Evolutionary conservation across 92 coral and sea anemone genomes (phyloP).

Genomic region (Desmophyllum pertusum): DNA sequence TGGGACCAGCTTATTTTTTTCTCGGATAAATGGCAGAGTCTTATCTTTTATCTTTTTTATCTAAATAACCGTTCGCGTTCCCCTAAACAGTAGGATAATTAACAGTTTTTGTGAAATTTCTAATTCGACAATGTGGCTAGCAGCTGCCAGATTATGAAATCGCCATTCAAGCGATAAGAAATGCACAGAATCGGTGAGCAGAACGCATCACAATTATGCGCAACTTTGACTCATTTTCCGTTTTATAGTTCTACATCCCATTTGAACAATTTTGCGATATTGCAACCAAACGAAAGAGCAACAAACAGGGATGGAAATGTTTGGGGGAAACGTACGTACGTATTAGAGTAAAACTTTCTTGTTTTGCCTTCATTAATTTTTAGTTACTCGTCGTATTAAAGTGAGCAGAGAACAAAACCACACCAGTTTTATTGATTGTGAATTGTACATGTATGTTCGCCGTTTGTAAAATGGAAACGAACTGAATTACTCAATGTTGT

Average conservation of each 20-base stretch:
- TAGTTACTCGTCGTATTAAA: background rate
- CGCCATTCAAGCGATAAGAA: constrained; percentile 34
- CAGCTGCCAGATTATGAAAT: constrained; percentile 33
- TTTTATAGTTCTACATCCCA: background rate
- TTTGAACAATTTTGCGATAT: constrained; percentile 3
- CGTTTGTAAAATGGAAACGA: background rate
- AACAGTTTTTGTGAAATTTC: constrained; percentile 42
- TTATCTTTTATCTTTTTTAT: constrained; percentile 43
- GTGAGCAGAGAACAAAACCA: background rate
- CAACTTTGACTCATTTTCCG: background rate
- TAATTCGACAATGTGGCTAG: constrained; percentile 42
- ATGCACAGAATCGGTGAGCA: background rate
- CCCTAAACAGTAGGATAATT: constrained; percentile 43
- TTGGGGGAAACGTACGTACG: background rate
- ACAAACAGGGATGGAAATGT: background rate
- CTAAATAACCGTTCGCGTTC: constrained; percentile 46
- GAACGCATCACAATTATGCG: background rate
- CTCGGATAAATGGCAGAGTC: constrained; percentile 20
- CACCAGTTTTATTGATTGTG: background rate
- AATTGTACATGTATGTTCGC: background rate
- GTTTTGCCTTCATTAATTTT: background rate
- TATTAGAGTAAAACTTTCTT: background rate
- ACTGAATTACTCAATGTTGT: background rate
- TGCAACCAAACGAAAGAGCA: background rate
- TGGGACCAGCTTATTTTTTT: constrained; percentile 2